Percentiles rank a stretch among this genome's conserved stretches.
Conservation (phyloP, 2,113 vertebrate species). For the Anser brachyrhynchus region DNA sequence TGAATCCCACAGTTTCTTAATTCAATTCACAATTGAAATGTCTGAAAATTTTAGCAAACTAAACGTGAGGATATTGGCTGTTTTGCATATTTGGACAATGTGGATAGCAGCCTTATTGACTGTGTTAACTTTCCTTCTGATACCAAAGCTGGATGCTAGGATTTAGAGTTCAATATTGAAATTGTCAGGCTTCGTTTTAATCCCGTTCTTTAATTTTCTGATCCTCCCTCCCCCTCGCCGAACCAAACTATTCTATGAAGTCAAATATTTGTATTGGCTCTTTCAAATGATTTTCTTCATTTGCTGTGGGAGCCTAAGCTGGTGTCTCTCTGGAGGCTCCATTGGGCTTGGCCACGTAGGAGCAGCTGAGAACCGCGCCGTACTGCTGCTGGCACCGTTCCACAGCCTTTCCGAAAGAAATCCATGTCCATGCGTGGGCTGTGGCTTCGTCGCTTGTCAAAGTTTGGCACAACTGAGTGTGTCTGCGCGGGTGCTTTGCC, state of each 20-base stretch:
- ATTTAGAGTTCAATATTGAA: background rate
- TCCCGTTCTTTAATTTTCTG: background rate
- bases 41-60: background rate
- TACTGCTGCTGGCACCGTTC: background rate
- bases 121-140: background rate
- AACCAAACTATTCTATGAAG: background rate
- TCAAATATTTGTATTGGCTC: background rate
- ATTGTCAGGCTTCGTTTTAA: background rate
- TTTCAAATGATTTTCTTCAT: background rate
- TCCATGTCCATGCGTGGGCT: background rate
- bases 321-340: background rate
- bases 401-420: background rate
- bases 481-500: background rate
- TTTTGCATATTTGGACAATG: background rate
- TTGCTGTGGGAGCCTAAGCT: background rate
- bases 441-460: constrained; percentile 11
- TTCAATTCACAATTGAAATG: background rate
- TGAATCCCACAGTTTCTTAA: background rate
- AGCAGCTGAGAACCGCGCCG: background rate
- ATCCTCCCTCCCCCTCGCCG: accelerated
- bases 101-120: background rate
- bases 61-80: background rate
- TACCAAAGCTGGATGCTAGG: background rate
- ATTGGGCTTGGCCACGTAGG: background rate
- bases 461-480: background rate